Percentiles rank a stretch among this genome's conserved stretches.
These are phyloP conservation scores for Crematogaster levior DNA, from an alignment of 2,888 invertebrate genomes.

Conservation along the genomic window DNA sequence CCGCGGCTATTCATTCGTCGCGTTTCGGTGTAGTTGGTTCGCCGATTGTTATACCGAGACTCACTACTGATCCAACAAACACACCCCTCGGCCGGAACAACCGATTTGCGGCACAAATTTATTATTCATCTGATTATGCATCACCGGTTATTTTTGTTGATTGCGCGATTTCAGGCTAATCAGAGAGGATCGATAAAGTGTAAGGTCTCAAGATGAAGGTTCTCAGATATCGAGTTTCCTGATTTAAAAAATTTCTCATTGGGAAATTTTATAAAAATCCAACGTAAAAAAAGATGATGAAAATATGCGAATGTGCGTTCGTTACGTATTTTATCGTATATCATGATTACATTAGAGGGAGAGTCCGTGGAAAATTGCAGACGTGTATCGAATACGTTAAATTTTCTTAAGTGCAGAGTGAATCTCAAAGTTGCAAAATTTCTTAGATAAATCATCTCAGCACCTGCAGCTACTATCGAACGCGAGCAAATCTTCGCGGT, in stretches of 20 bases:
- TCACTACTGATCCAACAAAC: conserved; percentile 13
- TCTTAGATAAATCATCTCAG: conserved; percentile 44
- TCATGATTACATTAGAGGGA: background rate
- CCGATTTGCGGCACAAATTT: conserved; percentile 38
- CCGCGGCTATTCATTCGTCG: conserved; percentile 50
- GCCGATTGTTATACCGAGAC: conserved; percentile 3
- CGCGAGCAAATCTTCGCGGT: conserved; percentile 49
- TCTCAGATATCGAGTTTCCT: background rate
- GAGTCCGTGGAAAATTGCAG: background rate
- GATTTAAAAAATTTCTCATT: too few species aligned
- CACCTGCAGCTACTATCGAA: conserved; percentile 42
- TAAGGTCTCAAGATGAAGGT: background rate
- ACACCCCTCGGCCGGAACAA: background rate
- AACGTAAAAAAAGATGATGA: background rate
- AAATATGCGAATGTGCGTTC: background rate
- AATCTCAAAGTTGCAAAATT: conserved; percentile 41
- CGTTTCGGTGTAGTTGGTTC: background rate
- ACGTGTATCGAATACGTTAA: conserved; percentile 13
- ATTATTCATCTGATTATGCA: conserved; percentile 49
- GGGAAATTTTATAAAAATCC: background rate
- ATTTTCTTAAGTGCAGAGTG: conserved; percentile 24
- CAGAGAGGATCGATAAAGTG: background rate
- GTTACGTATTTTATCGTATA: background rate
- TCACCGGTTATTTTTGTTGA: conserved; percentile 8
- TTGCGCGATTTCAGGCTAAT: background rate